Conservation (phyloP, 2,113 vertebrate genomes). For the Misgurnus anguillicaudatus region DNA sequence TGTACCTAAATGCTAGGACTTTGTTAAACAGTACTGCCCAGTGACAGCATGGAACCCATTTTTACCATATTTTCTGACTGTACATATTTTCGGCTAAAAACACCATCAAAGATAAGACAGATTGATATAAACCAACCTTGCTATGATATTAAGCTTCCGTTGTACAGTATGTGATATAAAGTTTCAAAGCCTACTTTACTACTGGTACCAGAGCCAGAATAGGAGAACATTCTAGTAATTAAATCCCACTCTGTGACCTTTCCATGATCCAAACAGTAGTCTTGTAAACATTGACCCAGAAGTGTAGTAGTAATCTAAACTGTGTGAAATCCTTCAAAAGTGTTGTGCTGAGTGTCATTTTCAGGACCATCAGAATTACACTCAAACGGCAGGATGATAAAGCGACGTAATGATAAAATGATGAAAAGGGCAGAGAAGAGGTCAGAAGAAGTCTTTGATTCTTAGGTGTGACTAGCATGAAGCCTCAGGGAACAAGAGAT, state of each 20-base stretch:
- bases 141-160: neutral
- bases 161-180: neutral
- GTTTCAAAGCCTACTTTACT: neutral
- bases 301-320: neutral
- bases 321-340: constrained; percentile 9
- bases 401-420: constrained; percentile 38
- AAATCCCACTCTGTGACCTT: constrained; percentile 44
- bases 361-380: neutral
- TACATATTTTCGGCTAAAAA: neutral
- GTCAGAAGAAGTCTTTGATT: constrained; percentile 43
- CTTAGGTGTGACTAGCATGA: constrained; percentile 44
- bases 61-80: neutral
- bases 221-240: constrained; percentile 35
- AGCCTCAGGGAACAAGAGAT: constrained; percentile 35
- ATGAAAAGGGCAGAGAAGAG: constrained; percentile 31
- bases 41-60: neutral
- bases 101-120: neutral
- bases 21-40: too few species aligned
- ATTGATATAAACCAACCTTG: neutral
- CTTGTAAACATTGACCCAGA: constrained; percentile 30
- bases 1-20: too few species aligned
- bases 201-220: constrained; percentile 6
- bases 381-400: constrained; percentile 6
- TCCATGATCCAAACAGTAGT: constrained; percentile 8
- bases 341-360: neutral